These are phyloP conservation scores for Alectoris magna DNA, from an alignment of 2,797 vertebrate genomes.

Conservation along the genomic window DNA sequence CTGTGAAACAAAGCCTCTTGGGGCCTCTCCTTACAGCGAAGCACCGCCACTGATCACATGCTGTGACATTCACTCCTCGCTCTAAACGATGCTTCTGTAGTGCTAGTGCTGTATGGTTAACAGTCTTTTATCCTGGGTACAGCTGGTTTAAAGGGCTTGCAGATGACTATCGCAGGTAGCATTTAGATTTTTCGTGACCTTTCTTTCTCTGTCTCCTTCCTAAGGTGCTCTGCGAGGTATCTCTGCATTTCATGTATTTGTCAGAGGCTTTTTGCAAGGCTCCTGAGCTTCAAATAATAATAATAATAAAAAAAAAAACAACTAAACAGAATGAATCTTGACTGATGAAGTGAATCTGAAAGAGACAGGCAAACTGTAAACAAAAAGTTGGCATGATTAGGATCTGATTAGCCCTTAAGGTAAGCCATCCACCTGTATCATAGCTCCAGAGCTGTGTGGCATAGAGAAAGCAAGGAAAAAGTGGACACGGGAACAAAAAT, in stretches of 20 bases:
- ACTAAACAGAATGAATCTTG: background rate
- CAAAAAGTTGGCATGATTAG: background rate
- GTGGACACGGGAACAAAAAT: background rate
- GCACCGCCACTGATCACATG: background rate
- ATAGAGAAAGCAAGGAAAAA: background rate
- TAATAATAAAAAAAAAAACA: background rate
- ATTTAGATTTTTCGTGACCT: background rate
- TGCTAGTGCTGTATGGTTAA: slow-evolving; percentile 42
- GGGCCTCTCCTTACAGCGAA: background rate
- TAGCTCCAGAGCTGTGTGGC: background rate
- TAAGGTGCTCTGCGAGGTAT: background rate
- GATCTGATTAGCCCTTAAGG: background rate
- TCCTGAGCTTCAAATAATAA: background rate
- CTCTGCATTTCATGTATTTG: background rate
- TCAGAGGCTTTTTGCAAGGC: background rate
- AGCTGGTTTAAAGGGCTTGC: slow-evolving; percentile 14
- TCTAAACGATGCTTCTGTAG: slow-evolving; percentile 17
- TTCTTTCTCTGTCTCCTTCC: background rate
- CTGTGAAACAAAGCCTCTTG: background rate
- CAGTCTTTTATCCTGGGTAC: slow-evolving; percentile 8
- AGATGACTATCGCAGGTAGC: background rate
- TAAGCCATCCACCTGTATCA: background rate
- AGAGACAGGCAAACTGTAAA: background rate
- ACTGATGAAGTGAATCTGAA: background rate
- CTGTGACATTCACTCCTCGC: slow-evolving; percentile 36